Evolutionary conservation across 1,140 invertebrate genomes (phyloP).

Genomic region (Himalopsyche phryganea): DNA sequence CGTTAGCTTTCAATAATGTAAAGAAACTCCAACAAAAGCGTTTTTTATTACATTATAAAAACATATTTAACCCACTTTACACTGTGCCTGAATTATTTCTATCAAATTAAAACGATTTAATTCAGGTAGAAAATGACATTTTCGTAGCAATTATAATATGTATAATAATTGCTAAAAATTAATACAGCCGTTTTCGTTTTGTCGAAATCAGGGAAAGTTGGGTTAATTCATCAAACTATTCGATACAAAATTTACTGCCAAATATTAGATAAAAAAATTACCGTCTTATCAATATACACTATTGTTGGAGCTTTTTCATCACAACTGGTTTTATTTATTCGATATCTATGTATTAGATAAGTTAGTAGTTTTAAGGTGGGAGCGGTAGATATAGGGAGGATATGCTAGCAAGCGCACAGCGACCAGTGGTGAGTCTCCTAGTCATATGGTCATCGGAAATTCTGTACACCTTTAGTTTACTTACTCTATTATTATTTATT

Average conservation of each 20-base stretch:
- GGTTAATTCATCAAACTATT: background rate
- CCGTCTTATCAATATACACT: too few relatives aligned
- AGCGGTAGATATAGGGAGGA: conserved; percentile 15
- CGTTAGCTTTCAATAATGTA: background rate
- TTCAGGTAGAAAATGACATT: too few relatives aligned
- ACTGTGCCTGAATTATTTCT: too few relatives aligned
- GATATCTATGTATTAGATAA: background rate
- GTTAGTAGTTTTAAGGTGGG: conserved; percentile 12
- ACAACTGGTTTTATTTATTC: background rate
- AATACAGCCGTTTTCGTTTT: too few relatives aligned
- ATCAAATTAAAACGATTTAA: too few relatives aligned
- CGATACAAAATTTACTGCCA: background rate
- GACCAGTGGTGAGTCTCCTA: conserved; percentile 35
- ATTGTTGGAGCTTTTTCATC: too few relatives aligned
- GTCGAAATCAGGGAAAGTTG: too few relatives aligned
- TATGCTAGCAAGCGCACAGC: conserved; percentile 27
- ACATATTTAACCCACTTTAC: too few relatives aligned
- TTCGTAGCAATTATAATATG: too few relatives aligned
- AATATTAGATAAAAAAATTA: background rate
- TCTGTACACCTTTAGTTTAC: conserved; percentile 26
- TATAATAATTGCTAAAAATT: too few relatives aligned
- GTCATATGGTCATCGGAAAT: conserved; percentile 34
- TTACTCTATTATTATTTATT: conserved; percentile 14
- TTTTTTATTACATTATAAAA: too few relatives aligned
- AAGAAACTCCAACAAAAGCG: too few relatives aligned